Evolutionary conservation across 2,113 vertebrate species (phyloP).

Genomic region (Atrichornis clamosus): DNA sequence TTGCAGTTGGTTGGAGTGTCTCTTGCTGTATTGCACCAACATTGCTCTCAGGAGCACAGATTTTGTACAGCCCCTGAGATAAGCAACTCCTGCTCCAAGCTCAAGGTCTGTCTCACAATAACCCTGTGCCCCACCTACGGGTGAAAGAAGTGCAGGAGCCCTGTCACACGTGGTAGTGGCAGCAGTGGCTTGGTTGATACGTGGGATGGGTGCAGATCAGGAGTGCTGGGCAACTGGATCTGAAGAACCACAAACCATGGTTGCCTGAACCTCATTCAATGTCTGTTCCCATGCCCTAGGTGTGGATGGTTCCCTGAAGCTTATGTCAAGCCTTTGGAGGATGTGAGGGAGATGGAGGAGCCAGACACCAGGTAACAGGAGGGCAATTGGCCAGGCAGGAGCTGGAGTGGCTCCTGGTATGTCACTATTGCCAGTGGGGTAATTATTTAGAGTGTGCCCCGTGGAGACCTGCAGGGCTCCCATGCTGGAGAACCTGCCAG

Average conservation of each 20-base stretch:
- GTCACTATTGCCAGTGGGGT: not conserved
- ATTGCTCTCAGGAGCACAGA: not conserved
- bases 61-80: not conserved
- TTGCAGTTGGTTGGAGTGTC: rapidly evolving
- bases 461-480: not conserved
- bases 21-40: not conserved
- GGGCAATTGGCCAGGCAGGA: not conserved
- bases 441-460: not conserved
- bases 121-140: not conserved
- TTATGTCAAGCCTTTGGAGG: conserved; percentile 81
- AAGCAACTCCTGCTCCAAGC: not conserved
- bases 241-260: not conserved
- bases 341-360: conserved; percentile 29
- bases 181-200: not conserved
- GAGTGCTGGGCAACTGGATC: not conserved
- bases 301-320: conserved; percentile 96
- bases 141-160: not conserved
- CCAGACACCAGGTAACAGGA: conserved; percentile 37
- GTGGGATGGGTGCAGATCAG: not conserved
- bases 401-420: not conserved
- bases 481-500: not conserved
- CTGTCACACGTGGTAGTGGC: rapidly evolving
- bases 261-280: not conserved
- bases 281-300: conserved; percentile 62
- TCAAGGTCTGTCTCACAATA: not conserved